A percentile compares a stretch with the other conserved stretches of the same genome.
Evolutionary conservation across 53 echinoderm and acorn worm genomes (phyloP).

Genomic region (Pentamera pediparva): DNA sequence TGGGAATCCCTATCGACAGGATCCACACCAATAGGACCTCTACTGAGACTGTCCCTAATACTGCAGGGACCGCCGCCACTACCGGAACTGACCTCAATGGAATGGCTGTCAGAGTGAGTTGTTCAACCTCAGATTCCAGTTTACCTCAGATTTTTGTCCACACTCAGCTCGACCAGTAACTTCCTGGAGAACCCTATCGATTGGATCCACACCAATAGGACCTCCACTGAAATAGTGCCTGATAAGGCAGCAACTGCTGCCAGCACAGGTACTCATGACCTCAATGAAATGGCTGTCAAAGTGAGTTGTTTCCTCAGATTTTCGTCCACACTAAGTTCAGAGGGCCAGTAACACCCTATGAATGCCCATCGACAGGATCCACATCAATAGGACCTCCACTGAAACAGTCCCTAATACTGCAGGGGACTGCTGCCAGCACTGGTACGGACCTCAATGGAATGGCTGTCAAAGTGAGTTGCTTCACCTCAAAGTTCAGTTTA

Average conservation of each 20-base stretch:
- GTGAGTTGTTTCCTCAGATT: too few species aligned
- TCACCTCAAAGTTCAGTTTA: too few species aligned
- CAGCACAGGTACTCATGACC: constrained; percentile 58
- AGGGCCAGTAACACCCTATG: constrained; percentile 61
- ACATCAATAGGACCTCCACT: constrained; percentile 54
- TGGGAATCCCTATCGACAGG: constrained; percentile 53
- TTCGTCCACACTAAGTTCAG: constrained; percentile 93
- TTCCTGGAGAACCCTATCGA: constrained; percentile 45
- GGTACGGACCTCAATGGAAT: constrained; percentile 67
- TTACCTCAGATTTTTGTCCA: too few species aligned
- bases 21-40: constrained; percentile 61
- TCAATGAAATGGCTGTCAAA: constrained; percentile 73
- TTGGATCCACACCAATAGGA: constrained; percentile 60
- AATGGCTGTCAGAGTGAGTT: constrained; percentile 69
- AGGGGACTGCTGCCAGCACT: constrained; percentile 58
- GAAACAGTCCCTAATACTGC: constrained; percentile 71
- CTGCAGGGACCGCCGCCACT: constrained; percentile 64
- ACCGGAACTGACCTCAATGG: constrained; percentile 65
- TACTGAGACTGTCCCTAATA: constrained; percentile 65
- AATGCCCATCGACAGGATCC: constrained; percentile 56
- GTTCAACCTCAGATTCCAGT: too few species aligned
- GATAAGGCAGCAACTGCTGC: constrained; percentile 68
- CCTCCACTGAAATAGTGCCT: constrained; percentile 57
- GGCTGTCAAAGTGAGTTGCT: constrained; percentile 78
- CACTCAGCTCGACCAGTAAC: constrained; percentile 71